Evolutionary conservation across 2,113 vertebrate genomes (phyloP).

Genomic region (Anthoscopus minutus): DNA sequence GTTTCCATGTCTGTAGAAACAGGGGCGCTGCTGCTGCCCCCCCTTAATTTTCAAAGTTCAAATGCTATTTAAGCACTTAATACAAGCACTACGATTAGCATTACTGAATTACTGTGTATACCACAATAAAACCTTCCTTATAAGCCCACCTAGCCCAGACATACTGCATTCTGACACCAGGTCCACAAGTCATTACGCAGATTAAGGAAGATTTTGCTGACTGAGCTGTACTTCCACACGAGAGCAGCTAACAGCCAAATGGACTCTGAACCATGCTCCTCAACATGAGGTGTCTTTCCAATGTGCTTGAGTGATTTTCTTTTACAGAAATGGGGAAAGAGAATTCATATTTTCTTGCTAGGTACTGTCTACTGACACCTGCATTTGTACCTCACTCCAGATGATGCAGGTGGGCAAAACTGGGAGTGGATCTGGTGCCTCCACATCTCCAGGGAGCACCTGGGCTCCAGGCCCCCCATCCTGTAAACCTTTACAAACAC

Average conservation of each 20-base stretch:
- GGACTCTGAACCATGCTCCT: not conserved
- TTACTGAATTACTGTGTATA: not conserved
- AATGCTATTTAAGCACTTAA: not conserved
- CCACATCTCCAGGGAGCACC: rapidly evolving
- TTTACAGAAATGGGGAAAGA: not conserved
- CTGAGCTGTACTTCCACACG: not conserved
- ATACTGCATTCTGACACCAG: not conserved
- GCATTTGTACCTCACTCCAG: not conserved
- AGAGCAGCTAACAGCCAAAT: not conserved
- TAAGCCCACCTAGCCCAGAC: not conserved
- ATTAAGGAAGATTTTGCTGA: not conserved
- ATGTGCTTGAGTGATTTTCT: not conserved
- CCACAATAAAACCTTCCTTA: not conserved
- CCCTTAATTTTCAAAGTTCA: not conserved
- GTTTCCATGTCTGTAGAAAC: not conserved
- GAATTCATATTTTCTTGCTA: not conserved
- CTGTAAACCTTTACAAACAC: not conserved
- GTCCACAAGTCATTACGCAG: not conserved
- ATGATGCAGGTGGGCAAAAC: not conserved
- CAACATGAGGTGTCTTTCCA: not conserved
- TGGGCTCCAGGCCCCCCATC: not conserved
- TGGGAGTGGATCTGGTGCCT: not conserved
- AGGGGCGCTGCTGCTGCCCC: not conserved
- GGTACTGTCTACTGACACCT: not conserved
- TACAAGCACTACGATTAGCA: not conserved